Conservation (phyloP, 2,797 vertebrate species). For the Poecilia gillii region DNA sequence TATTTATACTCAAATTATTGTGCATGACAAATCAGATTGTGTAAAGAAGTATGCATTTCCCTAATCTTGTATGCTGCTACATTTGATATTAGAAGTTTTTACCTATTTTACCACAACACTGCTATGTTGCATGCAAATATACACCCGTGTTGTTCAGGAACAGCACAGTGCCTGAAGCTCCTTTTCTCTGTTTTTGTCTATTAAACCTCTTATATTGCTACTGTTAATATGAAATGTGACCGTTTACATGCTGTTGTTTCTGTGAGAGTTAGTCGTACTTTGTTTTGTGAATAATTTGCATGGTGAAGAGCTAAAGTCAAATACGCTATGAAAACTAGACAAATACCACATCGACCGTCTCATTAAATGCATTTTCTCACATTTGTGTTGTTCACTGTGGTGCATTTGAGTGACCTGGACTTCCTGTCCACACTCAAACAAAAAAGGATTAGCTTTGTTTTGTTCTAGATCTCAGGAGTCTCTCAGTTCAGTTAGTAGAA, state of each 20-base stretch:
- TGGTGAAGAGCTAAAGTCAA: neutral
- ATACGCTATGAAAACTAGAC: neutral
- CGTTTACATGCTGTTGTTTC: constrained; percentile 38
- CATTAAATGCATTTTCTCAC: constrained; percentile 36
- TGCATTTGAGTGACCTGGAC: neutral
- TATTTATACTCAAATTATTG: constrained; percentile 32
- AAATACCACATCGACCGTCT: neutral
- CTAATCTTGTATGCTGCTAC: constrained; percentile 30
- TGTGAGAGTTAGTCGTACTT: constrained; percentile 12
- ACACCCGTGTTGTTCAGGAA: constrained; percentile 20
- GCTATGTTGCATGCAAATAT: constrained; percentile 40
- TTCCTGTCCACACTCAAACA: neutral
- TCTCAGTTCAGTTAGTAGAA: neutral
- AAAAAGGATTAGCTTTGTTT: neutral
- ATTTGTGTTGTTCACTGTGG: neutral
- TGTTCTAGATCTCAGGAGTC: neutral
- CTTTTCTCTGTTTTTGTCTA: constrained; percentile 28
- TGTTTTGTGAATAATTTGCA: constrained; percentile 15
- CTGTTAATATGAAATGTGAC: neutral
- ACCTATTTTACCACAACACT: constrained; percentile 20
- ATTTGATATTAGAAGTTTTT: constrained; percentile 40
- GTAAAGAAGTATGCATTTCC: neutral
- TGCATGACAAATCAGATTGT: constrained; percentile 26
- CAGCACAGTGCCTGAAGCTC: neutral
- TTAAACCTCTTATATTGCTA: constrained; percentile 6